Conservation (phyloP, 2,113 vertebrate species). For the Hydrolagus affinis region DNA sequence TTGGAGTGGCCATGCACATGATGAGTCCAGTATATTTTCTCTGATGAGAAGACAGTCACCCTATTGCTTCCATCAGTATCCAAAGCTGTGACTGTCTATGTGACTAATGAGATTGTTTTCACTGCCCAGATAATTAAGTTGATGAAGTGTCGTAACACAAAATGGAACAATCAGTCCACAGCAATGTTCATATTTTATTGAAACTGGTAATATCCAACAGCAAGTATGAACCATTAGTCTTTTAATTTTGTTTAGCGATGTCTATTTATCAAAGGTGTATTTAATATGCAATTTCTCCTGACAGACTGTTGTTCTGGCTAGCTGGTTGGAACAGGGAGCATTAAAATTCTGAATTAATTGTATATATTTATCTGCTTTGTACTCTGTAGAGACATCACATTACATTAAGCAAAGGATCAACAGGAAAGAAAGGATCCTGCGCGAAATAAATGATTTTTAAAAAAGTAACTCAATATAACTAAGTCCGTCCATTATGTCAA, state of each 20-base stretch:
- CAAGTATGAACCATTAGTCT: background rate
- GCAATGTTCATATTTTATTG: background rate
- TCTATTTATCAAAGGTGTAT: background rate
- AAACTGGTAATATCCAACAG: background rate
- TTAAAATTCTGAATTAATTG: background rate
- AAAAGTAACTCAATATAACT: background rate
- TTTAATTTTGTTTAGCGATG: background rate
- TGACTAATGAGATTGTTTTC: background rate
- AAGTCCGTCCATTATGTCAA: background rate
- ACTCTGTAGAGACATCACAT: background rate
- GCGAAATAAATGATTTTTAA: background rate
- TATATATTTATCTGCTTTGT: background rate
- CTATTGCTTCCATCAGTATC: background rate
- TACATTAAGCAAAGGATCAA: background rate
- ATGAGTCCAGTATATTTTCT: background rate
- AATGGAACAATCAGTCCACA: background rate
- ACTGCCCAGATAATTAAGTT: background rate
- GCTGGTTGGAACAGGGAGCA: background rate
- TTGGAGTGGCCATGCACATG: background rate
- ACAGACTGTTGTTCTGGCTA: background rate
- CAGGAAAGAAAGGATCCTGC: background rate
- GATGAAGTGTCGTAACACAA: background rate
- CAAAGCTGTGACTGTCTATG: background rate
- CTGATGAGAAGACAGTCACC: background rate
- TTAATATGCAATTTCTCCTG: background rate